Base-by-base conservation (phyloP, 2,797 vertebrate genomes). In the Lithobates pipiens region DNA sequence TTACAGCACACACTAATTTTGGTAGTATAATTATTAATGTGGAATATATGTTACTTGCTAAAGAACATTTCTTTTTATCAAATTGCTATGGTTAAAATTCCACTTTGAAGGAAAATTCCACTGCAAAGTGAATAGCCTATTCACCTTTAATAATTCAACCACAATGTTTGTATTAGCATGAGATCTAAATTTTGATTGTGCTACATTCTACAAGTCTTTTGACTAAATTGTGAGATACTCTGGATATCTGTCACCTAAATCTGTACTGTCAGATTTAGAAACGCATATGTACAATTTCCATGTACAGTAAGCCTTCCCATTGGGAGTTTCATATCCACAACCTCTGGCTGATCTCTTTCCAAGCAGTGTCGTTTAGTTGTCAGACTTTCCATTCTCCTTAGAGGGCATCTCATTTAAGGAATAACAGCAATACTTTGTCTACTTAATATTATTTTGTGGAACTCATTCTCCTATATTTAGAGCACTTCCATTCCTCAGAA, bases 271-370 rank as follows among this genome's bases (percentile, higher is more conserved):
- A 29, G 29, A 29, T 29, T 29, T 29, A 29, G 29, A 29, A 29
- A 29, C 2, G 2, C 70, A 83, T 36, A 61, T 61, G 71, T 87
- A 61, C 39, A 34, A 57, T 74, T 68, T 75, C 76, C 81, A 69
- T 75, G 75, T 83, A 88, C 39, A 82, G 16, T 63, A 67, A 82
- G 76, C 80, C 81, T 75, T 83, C 85, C 85, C 71, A 74, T 80
- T 57, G 82, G 86, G 73, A 84, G 72, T 82, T 85, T 21, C 39
- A 84, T 11, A 68, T 78, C 78, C 70, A 74, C 77, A 76, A 46
- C 54, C 42, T 81, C 72, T 82, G 27, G 36, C 71, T 80, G 42
- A 63, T 80, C 61, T 76, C 68, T 80, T 85, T 73, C 73, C 11
- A 70, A 68, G 70, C 75, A 81, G 73, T 63, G 23, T 23, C 71